Evolutionary conservation across 2,888 invertebrate genomes (phyloP).

Genomic region (Alloplasta piceator): DNA sequence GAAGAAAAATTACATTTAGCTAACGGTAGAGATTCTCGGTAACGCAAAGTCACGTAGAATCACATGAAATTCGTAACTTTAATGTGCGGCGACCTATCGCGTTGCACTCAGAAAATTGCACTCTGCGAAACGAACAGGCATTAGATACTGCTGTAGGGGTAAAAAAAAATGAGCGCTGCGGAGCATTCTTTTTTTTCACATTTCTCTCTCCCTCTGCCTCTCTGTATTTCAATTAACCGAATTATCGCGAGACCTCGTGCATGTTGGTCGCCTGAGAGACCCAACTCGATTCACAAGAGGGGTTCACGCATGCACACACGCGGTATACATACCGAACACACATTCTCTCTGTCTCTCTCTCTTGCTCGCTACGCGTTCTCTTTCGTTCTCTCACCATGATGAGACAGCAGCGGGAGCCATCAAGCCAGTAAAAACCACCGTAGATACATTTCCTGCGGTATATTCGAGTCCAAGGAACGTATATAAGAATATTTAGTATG

Average conservation of each 20-base stretch:
- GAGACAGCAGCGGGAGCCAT: conserved; percentile 45
- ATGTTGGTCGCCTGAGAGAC: conserved; percentile 63
- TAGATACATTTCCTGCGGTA: neutral
- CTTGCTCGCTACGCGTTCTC: conserved; percentile 14
- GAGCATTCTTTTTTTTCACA: conserved; percentile 34
- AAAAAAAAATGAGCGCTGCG: conserved; percentile 20
- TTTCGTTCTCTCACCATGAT: conserved; percentile 23
- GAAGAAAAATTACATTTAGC: conserved; percentile 3
- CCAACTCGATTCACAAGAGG: conserved; percentile 65
- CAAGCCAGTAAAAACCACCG: conserved; percentile 39
- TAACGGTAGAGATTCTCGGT: conserved; percentile 3
- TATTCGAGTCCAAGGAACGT: conserved; percentile 7
- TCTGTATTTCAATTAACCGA: conserved; percentile 78
- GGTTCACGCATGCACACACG: conserved; percentile 52
- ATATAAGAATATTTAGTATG: neutral
- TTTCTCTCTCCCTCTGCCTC: conserved; percentile 43
- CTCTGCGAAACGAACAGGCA: conserved; percentile 48
- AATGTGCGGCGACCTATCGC: conserved; percentile 38
- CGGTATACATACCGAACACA: conserved; percentile 32
- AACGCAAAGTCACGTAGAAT: conserved; percentile 12
- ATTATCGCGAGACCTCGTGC: conserved; percentile 73
- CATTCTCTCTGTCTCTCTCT: conserved; percentile 36
- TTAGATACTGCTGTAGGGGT: conserved; percentile 39
- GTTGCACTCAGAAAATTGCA: conserved; percentile 72
- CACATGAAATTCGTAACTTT: conserved; percentile 36